Conservation (phyloP, 2,888 invertebrate species). For the Sialis fuliginosa region DNA sequence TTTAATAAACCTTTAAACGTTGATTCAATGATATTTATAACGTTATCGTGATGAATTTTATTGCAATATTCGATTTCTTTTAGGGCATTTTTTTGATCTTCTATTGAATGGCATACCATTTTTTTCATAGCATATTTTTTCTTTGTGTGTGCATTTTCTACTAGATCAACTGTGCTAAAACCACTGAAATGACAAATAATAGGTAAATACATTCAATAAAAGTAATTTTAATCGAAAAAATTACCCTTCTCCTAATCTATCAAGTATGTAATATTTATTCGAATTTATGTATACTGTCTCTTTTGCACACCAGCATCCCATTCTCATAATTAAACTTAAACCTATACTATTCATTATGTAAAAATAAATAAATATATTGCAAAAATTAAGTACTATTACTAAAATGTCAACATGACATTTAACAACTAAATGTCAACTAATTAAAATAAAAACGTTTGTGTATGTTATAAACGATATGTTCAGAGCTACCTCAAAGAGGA, state of each 20-base stretch:
- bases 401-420: too few species aligned
- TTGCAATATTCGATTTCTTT: slow-evolving; percentile 59
- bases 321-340: slow-evolving; percentile 47
- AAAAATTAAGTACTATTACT: too few species aligned
- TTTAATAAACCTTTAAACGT: slow-evolving; percentile 29
- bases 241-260: slow-evolving; percentile 62
- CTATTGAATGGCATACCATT: slow-evolving; percentile 60
- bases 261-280: slow-evolving; percentile 45
- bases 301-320: slow-evolving; percentile 60
- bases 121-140: slow-evolving; percentile 60
- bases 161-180: slow-evolving; percentile 62
- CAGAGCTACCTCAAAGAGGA: too few species aligned
- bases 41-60: slow-evolving; percentile 49
- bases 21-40: slow-evolving; percentile 54
- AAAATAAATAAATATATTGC: neutral
- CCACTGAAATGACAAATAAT: slow-evolving; percentile 36
- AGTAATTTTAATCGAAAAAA: slow-evolving; percentile 10
- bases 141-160: slow-evolving; percentile 45
- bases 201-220: slow-evolving; percentile 2
- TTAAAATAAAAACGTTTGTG: too few species aligned
- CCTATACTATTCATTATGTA: slow-evolving; percentile 46
- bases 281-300: slow-evolving; percentile 54
- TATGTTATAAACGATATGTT: too few species aligned
- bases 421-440: too few species aligned
- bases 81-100: slow-evolving; percentile 53